Evolutionary conservation across 1,140 invertebrate species (phyloP), one percentile per base, ranked within the genome.

Genomic region (Anastatus disparis): DNA sequence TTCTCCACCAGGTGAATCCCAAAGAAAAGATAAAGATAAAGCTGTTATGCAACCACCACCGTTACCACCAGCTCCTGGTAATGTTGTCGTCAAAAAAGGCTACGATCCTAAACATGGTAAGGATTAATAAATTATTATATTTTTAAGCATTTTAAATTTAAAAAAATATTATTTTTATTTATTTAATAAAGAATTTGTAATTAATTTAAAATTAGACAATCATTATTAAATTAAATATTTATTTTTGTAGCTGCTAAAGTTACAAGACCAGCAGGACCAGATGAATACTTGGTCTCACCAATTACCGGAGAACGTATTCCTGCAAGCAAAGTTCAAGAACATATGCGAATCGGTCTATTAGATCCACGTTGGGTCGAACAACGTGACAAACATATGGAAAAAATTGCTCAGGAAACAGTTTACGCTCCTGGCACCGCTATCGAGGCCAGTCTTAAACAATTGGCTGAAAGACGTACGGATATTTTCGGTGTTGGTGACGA

Each of bases 321-420:
- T 0, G 97, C 97, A 0, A 94, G 93, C 76, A 98, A 99, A 85
- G 94, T 99, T 3, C 95, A 96, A 65, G 96, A 99, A 78, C 98
- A 99, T 85, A 96, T 99, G 91, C 91, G 96, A 68, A 99, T 99
- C 82, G 97, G 97, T 56, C 87, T 99, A 63, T 84, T 99, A 76
- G 97, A 99, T 91, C 97, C 97, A 20, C 91, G 97, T 74, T 99
- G 97, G 97, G 93, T 99, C 52, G 97, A 99, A 84, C 96, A 99
- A 81, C 87, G 97, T 46, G 97, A 99, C 79, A 91, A 95, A 71
- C 91, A 94, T 74, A 87, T 95, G 15, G 96, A 97, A 72, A 94
- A 93, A 78, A 87, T 92, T 67, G 92, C 93, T 27, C 94, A 96
- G 78, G 94, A 96, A 76, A 92, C 93, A 44, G 94, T 95, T 0